Evolutionary conservation across 2,888 invertebrate genomes (phyloP).

Genomic region (Catocala sponsa): DNA sequence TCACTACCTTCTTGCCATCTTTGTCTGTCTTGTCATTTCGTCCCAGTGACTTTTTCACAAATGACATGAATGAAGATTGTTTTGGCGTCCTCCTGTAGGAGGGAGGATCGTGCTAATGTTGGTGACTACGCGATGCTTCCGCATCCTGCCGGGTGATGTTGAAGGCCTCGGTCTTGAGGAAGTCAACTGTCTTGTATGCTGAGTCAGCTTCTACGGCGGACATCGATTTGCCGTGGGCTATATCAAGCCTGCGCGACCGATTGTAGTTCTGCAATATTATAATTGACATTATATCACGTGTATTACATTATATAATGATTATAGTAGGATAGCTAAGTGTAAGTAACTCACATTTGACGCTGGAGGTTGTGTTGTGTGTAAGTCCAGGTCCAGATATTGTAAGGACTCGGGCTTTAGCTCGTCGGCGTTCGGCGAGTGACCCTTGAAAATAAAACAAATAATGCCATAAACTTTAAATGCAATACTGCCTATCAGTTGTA

Average conservation of each 20-base stretch:
- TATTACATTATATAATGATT: no score
- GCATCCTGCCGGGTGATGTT: conserved; percentile 94
- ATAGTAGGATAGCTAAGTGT: no score
- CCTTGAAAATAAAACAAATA: conserved; percentile 40
- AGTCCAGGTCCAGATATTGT: conserved; percentile 96
- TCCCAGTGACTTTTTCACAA: no score
- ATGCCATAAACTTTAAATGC: background rate
- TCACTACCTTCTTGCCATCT: no score
- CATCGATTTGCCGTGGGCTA: conserved; percentile 66
- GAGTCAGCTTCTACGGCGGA: conserved; percentile 75
- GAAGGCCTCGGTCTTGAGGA: conserved; percentile 97
- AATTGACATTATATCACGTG: background rate
- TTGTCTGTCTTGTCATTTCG: no score
- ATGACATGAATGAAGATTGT: no score
- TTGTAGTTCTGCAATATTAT: conserved; percentile 53
- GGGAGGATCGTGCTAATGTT: conserved; percentile 29
- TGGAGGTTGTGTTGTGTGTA: conserved; percentile 86
- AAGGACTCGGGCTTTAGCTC: conserved; percentile 64
- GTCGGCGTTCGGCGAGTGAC: conserved; percentile 26
- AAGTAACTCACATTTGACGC: conserved; percentile 52
- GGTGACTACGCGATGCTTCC: conserved; percentile 88
- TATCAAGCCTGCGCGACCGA: conserved; percentile 35
- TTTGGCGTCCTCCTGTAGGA: conserved; percentile 3
- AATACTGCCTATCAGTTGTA: background rate
- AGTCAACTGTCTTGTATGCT: conserved; percentile 97